These are phyloP conservation scores for Malurus cyaneus DNA, from an alignment of 2,113 vertebrate species.

Conservation along the genomic window DNA sequence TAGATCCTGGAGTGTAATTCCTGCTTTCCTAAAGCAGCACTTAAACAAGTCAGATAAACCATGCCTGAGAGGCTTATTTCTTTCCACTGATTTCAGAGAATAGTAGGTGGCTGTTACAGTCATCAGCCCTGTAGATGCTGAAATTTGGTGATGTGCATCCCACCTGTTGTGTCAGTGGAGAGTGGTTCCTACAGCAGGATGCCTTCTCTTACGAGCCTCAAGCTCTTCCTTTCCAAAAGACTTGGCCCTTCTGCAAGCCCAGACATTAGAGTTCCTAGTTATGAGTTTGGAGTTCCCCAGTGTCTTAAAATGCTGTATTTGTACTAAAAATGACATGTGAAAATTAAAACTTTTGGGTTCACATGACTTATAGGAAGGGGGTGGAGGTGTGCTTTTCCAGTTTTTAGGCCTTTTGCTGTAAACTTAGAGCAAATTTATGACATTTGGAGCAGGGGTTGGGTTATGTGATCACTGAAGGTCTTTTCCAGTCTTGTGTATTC, in stretches of 20 bases:
- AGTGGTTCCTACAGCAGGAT: not conserved
- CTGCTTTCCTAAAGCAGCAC: not conserved
- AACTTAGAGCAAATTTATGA: rapidly evolving
- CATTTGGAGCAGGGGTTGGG: not conserved
- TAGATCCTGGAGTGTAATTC: not conserved
- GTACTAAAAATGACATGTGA: not conserved
- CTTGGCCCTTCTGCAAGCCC: not conserved
- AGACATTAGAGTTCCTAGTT: rapidly evolving
- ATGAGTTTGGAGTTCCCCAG: rapidly evolving
- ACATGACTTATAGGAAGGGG: not conserved
- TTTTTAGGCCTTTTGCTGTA: not conserved
- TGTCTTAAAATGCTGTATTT: not conserved
- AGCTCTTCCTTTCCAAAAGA: not conserved
- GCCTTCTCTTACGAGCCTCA: rapidly evolving
- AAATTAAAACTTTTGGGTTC: not conserved
- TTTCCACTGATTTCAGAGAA: not conserved
- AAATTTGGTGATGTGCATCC: not conserved
- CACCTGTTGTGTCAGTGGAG: not conserved
- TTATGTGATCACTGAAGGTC: not conserved
- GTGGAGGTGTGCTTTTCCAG: not conserved
- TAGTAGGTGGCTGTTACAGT: not conserved
- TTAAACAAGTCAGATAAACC: not conserved
- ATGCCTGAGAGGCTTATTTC: not conserved
- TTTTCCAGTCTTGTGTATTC: not conserved
- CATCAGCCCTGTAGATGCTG: not conserved